phyloP scores from a whole-genome alignment of 2,113 vertebrate genomes.

The Sterna hirundo region DNA sequence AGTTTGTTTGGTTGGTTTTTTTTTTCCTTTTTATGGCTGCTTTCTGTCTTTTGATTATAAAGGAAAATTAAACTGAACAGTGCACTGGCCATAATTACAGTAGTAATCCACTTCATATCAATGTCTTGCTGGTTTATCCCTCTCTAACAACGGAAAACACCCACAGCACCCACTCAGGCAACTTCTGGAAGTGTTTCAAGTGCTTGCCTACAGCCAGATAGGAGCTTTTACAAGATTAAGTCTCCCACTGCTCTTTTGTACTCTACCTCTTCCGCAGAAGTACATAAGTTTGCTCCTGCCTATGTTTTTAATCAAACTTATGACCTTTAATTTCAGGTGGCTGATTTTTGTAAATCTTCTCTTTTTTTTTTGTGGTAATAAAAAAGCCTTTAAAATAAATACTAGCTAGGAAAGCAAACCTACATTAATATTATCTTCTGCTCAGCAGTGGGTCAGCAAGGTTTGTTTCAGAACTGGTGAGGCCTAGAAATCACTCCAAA shows the following conservation, averaged over 20 bases:
- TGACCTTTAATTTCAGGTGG: neutral
- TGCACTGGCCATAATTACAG: neutral
- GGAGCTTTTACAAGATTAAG: neutral
- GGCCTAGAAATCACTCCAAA: neutral
- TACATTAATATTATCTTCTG: neutral
- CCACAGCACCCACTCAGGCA: neutral
- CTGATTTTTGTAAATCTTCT: neutral
- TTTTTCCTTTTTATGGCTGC: neutral
- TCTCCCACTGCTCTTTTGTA: neutral
- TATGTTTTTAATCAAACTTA: neutral
- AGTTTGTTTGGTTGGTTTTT: neutral
- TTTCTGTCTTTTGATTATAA: neutral
- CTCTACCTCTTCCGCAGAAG: neutral
- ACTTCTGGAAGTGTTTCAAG: neutral
- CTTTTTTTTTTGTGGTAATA: neutral
- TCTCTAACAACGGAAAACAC: neutral
- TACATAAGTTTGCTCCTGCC: neutral
- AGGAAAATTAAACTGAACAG: neutral
- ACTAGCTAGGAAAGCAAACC: neutral
- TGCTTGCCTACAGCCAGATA: neutral
- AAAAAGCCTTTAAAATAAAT: neutral
- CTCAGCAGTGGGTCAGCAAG: neutral
- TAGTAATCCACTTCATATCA: neutral
- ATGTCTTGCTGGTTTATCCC: constrained; percentile 2
- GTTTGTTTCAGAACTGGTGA: neutral